A percentile compares a stretch with the other conserved stretches of the same genome.
These are phyloP conservation scores for Drosophila sturtevanti DNA, from an alignment of 1,140 invertebrate genomes.

Conservation along the genomic window DNA sequence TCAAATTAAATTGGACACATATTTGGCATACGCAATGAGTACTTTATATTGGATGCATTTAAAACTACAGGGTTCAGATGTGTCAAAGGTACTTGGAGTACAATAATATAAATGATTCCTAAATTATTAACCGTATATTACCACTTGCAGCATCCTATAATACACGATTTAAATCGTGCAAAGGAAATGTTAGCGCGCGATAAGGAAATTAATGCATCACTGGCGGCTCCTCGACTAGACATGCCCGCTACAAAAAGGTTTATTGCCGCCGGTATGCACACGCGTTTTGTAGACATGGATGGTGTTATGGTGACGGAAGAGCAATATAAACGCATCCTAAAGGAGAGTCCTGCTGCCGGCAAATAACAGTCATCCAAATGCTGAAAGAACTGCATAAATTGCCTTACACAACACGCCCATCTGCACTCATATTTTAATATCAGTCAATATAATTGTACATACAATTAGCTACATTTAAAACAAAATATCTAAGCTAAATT, in stretches of 20 bases:
- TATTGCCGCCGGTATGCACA: slow-evolving; percentile 51
- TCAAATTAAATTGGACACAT: slow-evolving; percentile 58
- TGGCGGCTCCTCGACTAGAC: slow-evolving; percentile 44
- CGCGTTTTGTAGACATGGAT: slow-evolving; percentile 51
- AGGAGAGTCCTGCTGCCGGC: background rate
- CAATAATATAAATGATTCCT: background rate
- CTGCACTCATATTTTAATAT: background rate
- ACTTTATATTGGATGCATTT: slow-evolving; percentile 60
- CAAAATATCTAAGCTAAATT: background rate
- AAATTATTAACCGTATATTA: too few species aligned
- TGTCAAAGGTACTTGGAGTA: slow-evolving; percentile 38
- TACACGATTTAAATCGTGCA: slow-evolving; percentile 50
- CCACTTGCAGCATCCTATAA: slow-evolving; percentile 33
- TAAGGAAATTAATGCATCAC: slow-evolving; percentile 40
- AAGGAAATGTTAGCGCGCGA: slow-evolving; percentile 56
- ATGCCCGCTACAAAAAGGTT: slow-evolving; percentile 52
- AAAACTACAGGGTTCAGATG: slow-evolving; percentile 47
- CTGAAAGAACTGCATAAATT: background rate
- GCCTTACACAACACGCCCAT: background rate
- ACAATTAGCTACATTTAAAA: background rate
- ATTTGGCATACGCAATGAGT: slow-evolving; percentile 47
- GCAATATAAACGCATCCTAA: slow-evolving; percentile 37
- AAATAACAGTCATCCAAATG: background rate
- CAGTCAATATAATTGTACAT: background rate
- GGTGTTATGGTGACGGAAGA: slow-evolving; percentile 50